Evolutionary conservation across 2,113 vertebrate species (phyloP).

Genomic region (Mustelus asterias): DNA sequence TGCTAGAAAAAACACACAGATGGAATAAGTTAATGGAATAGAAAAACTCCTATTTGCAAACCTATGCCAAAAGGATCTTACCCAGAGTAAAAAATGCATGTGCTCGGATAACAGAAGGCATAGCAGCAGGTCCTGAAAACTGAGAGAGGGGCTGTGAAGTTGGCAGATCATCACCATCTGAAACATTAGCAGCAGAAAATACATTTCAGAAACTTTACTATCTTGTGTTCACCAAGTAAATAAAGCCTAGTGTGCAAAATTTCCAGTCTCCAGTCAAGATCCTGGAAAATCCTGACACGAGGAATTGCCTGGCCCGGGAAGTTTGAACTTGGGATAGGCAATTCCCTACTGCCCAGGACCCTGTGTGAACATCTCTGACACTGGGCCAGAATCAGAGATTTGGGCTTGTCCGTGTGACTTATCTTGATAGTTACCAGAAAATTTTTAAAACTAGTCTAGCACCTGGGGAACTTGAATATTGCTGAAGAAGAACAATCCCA

Average conservation of each 20-base stretch:
- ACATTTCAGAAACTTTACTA: not conserved
- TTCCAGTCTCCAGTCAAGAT: too few species aligned
- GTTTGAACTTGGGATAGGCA: too few species aligned
- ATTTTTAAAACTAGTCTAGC: too few species aligned
- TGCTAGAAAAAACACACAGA: not conserved
- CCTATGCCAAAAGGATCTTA: slow-evolving; percentile 42
- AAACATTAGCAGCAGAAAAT: slow-evolving; percentile 25
- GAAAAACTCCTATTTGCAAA: not conserved
- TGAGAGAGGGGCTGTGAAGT: slow-evolving; percentile 63
- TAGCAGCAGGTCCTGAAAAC: slow-evolving; percentile 64
- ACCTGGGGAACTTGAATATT: too few species aligned
- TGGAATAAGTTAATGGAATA: not conserved
- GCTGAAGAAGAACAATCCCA: too few species aligned
- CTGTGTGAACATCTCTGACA: too few species aligned
- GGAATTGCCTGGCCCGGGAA: too few species aligned
- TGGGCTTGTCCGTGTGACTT: too few species aligned
- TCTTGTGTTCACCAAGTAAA: not conserved
- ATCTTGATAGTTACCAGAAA: too few species aligned
- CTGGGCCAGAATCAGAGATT: too few species aligned
- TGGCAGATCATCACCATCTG: slow-evolving; percentile 47
- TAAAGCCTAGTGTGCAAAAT: not conserved
- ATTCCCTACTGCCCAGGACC: too few species aligned
- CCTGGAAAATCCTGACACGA: too few species aligned
- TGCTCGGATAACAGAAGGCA: slow-evolving; percentile 68
- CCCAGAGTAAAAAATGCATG: slow-evolving; percentile 84